phyloP scores from a whole-genome alignment of 1,140 invertebrate species.

The Aphaenogaster ashmeadi region DNA sequence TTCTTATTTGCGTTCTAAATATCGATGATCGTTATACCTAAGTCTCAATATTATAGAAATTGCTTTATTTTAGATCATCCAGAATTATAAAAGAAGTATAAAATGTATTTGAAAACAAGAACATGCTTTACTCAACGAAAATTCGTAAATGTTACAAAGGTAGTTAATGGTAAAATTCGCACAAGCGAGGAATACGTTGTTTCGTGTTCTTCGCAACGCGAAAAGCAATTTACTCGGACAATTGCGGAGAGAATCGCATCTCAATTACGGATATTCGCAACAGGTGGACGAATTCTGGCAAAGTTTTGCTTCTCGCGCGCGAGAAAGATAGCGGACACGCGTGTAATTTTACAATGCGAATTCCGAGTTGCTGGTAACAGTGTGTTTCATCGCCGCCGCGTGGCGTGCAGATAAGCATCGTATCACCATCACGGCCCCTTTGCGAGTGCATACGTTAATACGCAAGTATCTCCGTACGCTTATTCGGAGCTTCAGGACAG shows the following conservation, averaged over 20 bases:
- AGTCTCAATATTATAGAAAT: not conserved
- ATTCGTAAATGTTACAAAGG: not conserved
- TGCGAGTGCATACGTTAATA: slow-evolving; percentile 48
- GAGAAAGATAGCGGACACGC: not conserved
- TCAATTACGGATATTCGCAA: slow-evolving; percentile 43
- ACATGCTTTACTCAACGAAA: not conserved
- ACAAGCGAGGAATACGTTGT: not conserved
- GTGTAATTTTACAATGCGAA: slow-evolving; percentile 29
- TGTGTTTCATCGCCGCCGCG: slow-evolving; percentile 44
- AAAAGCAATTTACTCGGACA: slow-evolving; percentile 35
- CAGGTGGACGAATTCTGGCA: slow-evolving; percentile 42
- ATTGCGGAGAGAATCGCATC: slow-evolving; percentile 15
- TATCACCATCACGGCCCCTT: slow-evolving; percentile 63
- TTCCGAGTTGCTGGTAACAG: slow-evolving; percentile 27
- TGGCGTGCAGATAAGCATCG: slow-evolving; percentile 65
- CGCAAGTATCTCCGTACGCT: slow-evolving; percentile 56
- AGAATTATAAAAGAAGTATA: slow-evolving; percentile 1
- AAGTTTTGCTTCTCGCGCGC: slow-evolving; percentile 29
- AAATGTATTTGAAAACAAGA: not conserved
- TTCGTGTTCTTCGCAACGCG: not conserved
- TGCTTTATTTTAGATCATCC: not conserved
- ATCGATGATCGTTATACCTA: not conserved
- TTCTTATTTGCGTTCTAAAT: not conserved
- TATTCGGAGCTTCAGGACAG: slow-evolving; percentile 31
- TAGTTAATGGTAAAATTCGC: not conserved